A percentile compares a stretch with the other conserved stretches of the same genome.
These are phyloP conservation scores for Leiothrix lutea DNA, from an alignment of 2,113 vertebrate species.

Conservation along the genomic window DNA sequence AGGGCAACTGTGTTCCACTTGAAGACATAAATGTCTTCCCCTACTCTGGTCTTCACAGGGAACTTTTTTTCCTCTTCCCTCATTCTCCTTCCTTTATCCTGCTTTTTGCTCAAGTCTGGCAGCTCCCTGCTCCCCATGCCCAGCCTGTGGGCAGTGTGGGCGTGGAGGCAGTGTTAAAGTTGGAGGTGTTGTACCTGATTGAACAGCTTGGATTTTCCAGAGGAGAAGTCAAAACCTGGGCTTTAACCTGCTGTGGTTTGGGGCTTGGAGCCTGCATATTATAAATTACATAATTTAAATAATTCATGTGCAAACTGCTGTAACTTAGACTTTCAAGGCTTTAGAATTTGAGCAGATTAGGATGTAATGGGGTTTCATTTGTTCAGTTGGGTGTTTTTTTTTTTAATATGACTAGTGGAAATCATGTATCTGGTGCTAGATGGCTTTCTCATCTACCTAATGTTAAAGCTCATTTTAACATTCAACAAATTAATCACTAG, in stretches of 20 bases:
- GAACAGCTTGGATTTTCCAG: not conserved
- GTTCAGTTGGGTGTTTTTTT: not conserved
- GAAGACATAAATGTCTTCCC: not conserved
- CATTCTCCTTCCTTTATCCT: fast-evolving
- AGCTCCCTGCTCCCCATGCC: not conserved
- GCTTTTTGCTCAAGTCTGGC: not conserved
- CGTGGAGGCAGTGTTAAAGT: not conserved
- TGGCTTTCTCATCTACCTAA: not conserved
- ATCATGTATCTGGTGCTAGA: not conserved
- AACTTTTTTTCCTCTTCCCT: not conserved
- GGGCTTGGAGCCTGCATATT: not conserved
- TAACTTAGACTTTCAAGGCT: not conserved
- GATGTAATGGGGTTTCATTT: not conserved
- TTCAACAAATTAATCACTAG: not conserved
- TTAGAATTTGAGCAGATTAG: not conserved
- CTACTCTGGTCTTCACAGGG: not conserved
- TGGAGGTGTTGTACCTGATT: not conserved
- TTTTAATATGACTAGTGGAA: not conserved
- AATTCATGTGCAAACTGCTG: not conserved
- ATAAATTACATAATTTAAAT: fast-evolving
- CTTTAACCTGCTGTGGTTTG: not conserved
- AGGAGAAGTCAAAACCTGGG: not conserved
- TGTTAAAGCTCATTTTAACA: not conserved
- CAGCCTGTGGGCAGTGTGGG: not conserved
- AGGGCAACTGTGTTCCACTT: not conserved